phyloP scores from a whole-genome alignment of 2,113 vertebrate species.

The Steatornis caripensis region DNA sequence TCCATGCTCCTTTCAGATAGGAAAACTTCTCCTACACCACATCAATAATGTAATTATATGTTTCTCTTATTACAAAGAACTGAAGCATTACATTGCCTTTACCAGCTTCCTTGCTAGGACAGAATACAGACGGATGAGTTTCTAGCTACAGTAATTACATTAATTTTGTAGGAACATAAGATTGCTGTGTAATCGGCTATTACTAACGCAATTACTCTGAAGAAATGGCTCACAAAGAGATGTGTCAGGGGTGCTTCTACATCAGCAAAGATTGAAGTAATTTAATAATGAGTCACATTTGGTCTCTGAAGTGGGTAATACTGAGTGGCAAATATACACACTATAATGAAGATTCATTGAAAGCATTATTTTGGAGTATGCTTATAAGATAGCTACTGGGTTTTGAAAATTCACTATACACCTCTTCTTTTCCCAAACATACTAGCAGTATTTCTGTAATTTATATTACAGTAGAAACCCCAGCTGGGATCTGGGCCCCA shows the following conservation, averaged over 20 bases:
- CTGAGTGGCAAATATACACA: constrained; percentile 42
- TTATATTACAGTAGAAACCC: neutral
- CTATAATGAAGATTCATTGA: constrained; percentile 22
- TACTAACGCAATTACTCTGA: constrained; percentile 68
- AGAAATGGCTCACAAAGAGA: constrained; percentile 56
- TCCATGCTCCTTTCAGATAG: neutral
- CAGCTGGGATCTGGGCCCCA: neutral
- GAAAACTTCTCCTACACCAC: neutral
- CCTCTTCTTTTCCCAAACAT: neutral
- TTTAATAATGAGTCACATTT: constrained; percentile 67
- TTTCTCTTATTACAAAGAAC: constrained; percentile 41
- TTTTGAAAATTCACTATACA: neutral
- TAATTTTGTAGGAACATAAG: constrained; percentile 67
- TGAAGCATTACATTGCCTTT: constrained; percentile 28
- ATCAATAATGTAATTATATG: constrained; percentile 53
- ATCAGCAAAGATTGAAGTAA: constrained; percentile 60
- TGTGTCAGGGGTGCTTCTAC: constrained; percentile 53
- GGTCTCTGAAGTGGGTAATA: constrained; percentile 55
- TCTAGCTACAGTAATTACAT: constrained; percentile 64
- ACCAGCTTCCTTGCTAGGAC: constrained; percentile 30
- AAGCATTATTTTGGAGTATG: constrained; percentile 20
- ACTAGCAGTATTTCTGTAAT: neutral
- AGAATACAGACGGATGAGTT: constrained; percentile 52
- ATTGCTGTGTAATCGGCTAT: constrained; percentile 60
- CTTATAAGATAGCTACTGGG: neutral